These are phyloP conservation scores for Cremastobaeus sp. DNA, from an alignment of 2,888 invertebrate genomes.

Conservation along the genomic window DNA sequence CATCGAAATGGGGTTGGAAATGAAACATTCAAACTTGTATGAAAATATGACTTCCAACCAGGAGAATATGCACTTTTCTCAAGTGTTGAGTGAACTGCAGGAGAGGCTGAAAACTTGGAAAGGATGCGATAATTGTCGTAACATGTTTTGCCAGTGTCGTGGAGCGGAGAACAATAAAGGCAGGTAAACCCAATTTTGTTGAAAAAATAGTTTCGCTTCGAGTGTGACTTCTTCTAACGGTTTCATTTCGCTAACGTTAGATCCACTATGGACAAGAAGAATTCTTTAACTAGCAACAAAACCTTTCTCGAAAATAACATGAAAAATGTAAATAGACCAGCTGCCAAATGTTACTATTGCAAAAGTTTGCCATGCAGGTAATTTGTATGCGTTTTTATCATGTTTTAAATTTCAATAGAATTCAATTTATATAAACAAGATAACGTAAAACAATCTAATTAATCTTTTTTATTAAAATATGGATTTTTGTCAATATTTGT, in stretches of 20 bases:
- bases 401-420: no score
- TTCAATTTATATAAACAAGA: no score
- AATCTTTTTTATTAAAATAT: no score
- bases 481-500: no score
- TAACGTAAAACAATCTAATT: no score
- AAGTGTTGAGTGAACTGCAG: slow-evolving; percentile 70
- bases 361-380: slow-evolving; percentile 70
- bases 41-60: slow-evolving; percentile 45
- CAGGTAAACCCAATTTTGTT: slow-evolving; percentile 20
- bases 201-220: no score
- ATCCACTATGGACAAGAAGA: no score
- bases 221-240: no score
- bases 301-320: neutral
- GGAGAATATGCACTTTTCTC: slow-evolving; percentile 65
- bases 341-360: slow-evolving; percentile 71
- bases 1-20: neutral
- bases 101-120: slow-evolving; percentile 68
- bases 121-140: slow-evolving; percentile 58
- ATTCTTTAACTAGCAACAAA: neutral
- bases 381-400: no score
- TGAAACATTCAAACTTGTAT: neutral
- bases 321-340: slow-evolving; percentile 6
- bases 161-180: slow-evolving; percentile 1
- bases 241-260: no score
- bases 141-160: slow-evolving; percentile 64